These are phyloP conservation scores for Zaprionus tsacasi DNA, from an alignment of 1,140 invertebrate genomes.

Conservation along the genomic window DNA sequence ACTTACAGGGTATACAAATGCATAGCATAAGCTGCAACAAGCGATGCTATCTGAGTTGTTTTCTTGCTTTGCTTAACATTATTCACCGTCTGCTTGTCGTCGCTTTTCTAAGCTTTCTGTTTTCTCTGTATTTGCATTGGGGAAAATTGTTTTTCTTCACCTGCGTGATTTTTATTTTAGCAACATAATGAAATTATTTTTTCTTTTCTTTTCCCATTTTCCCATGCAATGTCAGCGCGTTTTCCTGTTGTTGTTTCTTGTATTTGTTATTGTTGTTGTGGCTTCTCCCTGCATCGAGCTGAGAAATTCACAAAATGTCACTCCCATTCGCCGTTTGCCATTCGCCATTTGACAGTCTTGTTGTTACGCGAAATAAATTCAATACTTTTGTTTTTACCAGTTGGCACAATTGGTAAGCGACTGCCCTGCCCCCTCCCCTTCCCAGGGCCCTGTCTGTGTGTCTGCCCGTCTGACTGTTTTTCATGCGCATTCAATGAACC, in stretches of 20 bases:
- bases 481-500: constrained; percentile 80
- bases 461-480: constrained; percentile 63
- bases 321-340: constrained; percentile 19
- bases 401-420: constrained; percentile 50
- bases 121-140: constrained; percentile 44
- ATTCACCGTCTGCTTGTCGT: background rate
- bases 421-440: background rate
- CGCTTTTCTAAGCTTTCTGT: constrained; percentile 5
- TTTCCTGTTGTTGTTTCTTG: constrained; percentile 10
- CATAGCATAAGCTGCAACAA: background rate
- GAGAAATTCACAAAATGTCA: constrained; percentile 56
- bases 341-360: constrained; percentile 12
- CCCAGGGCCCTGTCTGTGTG: constrained; percentile 6
- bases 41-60: background rate
- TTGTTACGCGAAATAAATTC: constrained; percentile 61
- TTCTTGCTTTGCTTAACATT: background rate
- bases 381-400: constrained; percentile 66
- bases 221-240: constrained; percentile 38
- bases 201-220: constrained; percentile 14
- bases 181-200: constrained; percentile 58
- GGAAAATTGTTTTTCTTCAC: constrained; percentile 46
- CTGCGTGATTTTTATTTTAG: constrained; percentile 44
- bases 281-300: constrained; percentile 52
- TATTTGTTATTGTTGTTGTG: constrained; percentile 20
- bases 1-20: background rate